Conservation (phyloP, 2,888 invertebrate genomes). For the Orchesella flavescens region DNA sequence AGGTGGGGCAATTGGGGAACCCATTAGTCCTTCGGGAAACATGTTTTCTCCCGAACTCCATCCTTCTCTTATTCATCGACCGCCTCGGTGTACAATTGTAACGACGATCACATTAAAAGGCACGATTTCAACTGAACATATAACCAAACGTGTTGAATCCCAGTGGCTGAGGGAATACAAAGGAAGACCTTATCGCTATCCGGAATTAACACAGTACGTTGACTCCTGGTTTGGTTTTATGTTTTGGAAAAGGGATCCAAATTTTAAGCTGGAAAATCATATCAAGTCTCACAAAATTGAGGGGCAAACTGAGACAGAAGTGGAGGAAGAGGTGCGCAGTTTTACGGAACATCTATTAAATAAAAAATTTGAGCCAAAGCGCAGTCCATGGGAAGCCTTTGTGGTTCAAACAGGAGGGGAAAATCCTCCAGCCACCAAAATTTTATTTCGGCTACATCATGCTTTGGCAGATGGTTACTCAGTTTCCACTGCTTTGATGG, state of each 20-base stretch:
- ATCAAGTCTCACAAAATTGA: conserved; percentile 14
- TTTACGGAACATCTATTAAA: conserved; percentile 18
- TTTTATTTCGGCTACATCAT: conserved; percentile 36
- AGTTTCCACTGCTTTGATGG: conserved; percentile 12
- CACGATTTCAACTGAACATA: background rate
- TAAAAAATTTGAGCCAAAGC: conserved; percentile 16
- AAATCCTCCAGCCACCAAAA: too few species aligned
- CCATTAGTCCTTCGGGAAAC: conserved; percentile 17
- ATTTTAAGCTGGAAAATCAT: conserved; percentile 40
- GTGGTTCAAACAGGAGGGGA: too few species aligned
- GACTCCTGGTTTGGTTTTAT: conserved; percentile 47
- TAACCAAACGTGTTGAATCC: background rate
- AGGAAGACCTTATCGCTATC: conserved; percentile 12
- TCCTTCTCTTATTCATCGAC: background rate
- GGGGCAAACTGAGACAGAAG: background rate
- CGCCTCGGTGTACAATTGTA: conserved; percentile 33
- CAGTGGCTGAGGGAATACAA: background rate
- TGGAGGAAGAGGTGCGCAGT: background rate
- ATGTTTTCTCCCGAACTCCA: conserved; percentile 28
- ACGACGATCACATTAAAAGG: conserved; percentile 18
- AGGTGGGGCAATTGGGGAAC: background rate
- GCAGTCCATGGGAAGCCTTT: background rate
- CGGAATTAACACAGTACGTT: conserved; percentile 33
- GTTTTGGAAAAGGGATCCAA: conserved; percentile 39
- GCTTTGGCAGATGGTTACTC: conserved; percentile 37